A percentile compares a stretch with the other conserved stretches of the same genome.
Evolutionary conservation across 92 coral and sea anemone species (phyloP).

Genomic region (Umimayanthus kanabou): DNA sequence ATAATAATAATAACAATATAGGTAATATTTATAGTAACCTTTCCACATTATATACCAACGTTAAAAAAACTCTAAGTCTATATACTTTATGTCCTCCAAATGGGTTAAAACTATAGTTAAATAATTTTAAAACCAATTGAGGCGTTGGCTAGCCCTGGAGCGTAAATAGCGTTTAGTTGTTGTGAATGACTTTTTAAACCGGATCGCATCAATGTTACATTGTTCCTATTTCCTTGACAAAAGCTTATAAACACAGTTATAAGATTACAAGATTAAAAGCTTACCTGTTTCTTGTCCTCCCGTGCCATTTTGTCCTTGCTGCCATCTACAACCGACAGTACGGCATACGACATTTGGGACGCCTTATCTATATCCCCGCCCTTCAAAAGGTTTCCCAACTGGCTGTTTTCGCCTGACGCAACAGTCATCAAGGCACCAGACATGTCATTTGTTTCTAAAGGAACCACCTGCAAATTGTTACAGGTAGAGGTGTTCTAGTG

Average conservation of each 20-base stretch:
- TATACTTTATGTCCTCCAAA: too few relatives aligned
- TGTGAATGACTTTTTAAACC: too few relatives aligned
- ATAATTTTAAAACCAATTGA: too few relatives aligned
- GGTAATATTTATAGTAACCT: too few relatives aligned
- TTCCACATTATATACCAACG: too few relatives aligned
- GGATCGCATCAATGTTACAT: too few relatives aligned
- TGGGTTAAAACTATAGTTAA: too few relatives aligned
- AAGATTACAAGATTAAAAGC: not conserved
- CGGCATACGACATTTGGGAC: conserved; percentile 84
- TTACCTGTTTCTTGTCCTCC: conserved; percentile 68
- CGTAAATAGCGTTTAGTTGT: too few relatives aligned
- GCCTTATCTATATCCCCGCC: conserved; percentile 76
- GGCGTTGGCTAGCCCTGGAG: too few relatives aligned
- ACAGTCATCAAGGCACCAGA: conserved; percentile 55
- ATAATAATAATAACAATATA: too few relatives aligned
- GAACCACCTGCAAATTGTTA: conserved; percentile 52
- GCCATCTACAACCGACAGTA: conserved; percentile 78
- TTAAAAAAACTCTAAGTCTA: too few relatives aligned
- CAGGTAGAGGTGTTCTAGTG: not conserved
- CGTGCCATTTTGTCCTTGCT: conserved; percentile 53
- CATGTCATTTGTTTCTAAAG: conserved; percentile 64
- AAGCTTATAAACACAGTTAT: not conserved
- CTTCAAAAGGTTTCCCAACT: conserved; percentile 64
- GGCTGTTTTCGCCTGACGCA: conserved; percentile 68
- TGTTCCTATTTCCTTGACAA: too few relatives aligned